Evolutionary conservation across 2,888 invertebrate genomes (phyloP).

Genomic region (Caenorhabditis sp.): DNA sequence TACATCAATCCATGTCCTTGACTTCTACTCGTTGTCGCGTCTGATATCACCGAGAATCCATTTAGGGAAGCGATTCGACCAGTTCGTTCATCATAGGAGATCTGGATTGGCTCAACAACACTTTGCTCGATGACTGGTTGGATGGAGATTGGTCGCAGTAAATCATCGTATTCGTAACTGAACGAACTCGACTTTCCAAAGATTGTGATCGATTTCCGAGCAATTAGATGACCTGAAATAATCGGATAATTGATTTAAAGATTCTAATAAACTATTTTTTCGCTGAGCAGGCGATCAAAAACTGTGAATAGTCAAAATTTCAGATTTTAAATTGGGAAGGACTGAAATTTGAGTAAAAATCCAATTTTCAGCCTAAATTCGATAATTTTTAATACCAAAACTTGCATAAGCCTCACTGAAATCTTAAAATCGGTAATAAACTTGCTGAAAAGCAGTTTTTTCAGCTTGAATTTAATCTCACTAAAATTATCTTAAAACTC

Average conservation of each 20-base stretch:
- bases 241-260: not conserved
- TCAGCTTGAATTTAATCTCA: no score
- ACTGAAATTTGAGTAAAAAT: not conserved
- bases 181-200: constrained; percentile 29
- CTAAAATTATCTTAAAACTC: no score
- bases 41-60: constrained; percentile 37
- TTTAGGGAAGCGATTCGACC: constrained; percentile 35
- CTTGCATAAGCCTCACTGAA: no score
- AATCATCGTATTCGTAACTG: constrained; percentile 52
- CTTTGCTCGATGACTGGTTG: constrained; percentile 38
- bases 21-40: constrained; percentile 29
- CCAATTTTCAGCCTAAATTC: not conserved
- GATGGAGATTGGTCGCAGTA: constrained; percentile 35
- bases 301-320: no score
- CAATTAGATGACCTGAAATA: constrained; percentile 19
- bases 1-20: constrained; percentile 45
- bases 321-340: no score
- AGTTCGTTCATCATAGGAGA: constrained; percentile 44
- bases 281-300: no score
- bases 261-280: not conserved
- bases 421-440: no score
- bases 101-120: constrained; percentile 34
- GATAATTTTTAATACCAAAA: no score
- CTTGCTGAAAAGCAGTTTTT: no score
- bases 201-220: constrained; percentile 12